These are phyloP conservation scores for Mamestra brassicae DNA, from an alignment of 2,888 invertebrate genomes.

Conservation along the genomic window DNA sequence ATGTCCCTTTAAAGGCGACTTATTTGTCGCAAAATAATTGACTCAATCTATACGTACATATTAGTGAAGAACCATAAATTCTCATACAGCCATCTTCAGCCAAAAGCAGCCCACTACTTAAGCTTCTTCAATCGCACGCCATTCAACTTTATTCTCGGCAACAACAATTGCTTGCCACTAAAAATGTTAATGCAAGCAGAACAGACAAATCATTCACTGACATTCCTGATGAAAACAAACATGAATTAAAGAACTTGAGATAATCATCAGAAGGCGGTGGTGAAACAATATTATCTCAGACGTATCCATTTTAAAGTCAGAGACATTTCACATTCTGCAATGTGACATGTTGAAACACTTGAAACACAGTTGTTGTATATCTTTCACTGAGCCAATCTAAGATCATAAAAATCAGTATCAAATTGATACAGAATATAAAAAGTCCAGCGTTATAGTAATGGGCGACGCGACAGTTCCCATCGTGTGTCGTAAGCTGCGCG, in stretches of 20 bases:
- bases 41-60: too few species aligned
- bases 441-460: constrained; percentile 18
- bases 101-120: too few species aligned
- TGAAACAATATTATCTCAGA: neutral
- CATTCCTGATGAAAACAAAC: neutral
- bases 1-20: too few species aligned
- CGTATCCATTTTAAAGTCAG: neutral
- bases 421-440: constrained; percentile 38
- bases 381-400: constrained; percentile 1
- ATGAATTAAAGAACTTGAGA: neutral
- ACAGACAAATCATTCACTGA: too few species aligned
- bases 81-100: too few species aligned
- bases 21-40: too few species aligned
- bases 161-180: too few species aligned
- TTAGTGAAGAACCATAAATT: too few species aligned
- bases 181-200: too few species aligned
- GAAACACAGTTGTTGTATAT: constrained; percentile 19
- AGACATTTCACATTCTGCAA: neutral
- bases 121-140: too few species aligned
- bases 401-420: constrained; percentile 28
- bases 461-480: constrained; percentile 61
- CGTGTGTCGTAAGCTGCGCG: constrained; percentile 54
- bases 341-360: constrained; percentile 1
- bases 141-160: too few species aligned
- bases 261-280: neutral